Percentiles rank a stretch among this genome's conserved stretches.
phyloP scores from a whole-genome alignment of 2,113 vertebrate species.

The Elanoides forficatus region DNA sequence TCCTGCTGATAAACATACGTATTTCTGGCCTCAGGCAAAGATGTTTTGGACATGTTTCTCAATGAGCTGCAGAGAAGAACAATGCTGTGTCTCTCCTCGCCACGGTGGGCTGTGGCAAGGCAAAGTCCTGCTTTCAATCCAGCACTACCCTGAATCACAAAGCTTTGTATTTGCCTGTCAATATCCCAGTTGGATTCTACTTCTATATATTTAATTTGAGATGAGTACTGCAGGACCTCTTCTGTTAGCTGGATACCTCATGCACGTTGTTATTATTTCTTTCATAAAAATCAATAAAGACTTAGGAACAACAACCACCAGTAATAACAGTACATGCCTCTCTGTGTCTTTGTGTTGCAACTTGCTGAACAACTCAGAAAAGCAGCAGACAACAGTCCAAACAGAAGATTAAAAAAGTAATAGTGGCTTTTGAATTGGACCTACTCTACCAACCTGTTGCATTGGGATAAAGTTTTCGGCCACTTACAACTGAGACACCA shows the following conservation, averaged over 20 bases:
- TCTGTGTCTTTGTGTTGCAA: neutral
- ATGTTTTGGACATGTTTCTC: neutral
- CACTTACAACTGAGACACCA: neutral
- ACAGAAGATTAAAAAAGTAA: neutral
- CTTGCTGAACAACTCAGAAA: neutral
- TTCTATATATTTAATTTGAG: conserved; percentile 39
- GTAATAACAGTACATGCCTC: conserved; percentile 45
- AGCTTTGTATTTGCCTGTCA: conserved; percentile 52
- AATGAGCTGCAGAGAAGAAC: neutral
- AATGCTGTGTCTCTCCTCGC: neutral
- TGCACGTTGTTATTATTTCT: conserved; percentile 53
- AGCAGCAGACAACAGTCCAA: neutral
- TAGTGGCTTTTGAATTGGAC: neutral
- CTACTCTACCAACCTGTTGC: neutral
- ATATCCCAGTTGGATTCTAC: conserved; percentile 49
- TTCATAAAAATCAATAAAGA: conserved; percentile 61
- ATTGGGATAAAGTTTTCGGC: neutral
- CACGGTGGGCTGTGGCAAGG: neutral
- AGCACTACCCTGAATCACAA: neutral
- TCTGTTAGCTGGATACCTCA: conserved; percentile 57
- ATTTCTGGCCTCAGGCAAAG: neutral
- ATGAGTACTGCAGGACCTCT: conserved; percentile 49
- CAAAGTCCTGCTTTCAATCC: neutral
- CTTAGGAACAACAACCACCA: conserved; percentile 51
- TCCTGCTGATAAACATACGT: neutral